phyloP scores from a whole-genome alignment of 1,140 invertebrate genomes.

The Lysiphlebus fabarum region DNA sequence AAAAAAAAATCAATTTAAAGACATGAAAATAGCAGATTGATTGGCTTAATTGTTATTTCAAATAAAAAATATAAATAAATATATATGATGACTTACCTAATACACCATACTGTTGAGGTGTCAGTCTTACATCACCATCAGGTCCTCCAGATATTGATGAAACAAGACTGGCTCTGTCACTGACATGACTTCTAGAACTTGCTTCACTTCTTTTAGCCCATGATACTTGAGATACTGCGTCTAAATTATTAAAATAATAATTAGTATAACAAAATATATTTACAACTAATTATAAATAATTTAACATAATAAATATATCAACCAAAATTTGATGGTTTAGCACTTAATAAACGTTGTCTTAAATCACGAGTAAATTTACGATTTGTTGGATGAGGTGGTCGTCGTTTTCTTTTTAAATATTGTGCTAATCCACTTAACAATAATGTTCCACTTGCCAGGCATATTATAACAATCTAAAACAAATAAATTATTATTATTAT shows the following conservation, averaged over 20 bases:
- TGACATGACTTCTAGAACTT: slow-evolving; percentile 50
- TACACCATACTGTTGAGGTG: slow-evolving; percentile 55
- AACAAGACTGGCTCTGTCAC: slow-evolving; percentile 48
- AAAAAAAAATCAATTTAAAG: no score
- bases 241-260: slow-evolving; percentile 31
- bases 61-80: no score
- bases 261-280: background rate
- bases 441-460: slow-evolving; percentile 47
- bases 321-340: slow-evolving; percentile 51
- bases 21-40: no score
- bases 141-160: slow-evolving; percentile 48
- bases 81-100: slow-evolving; percentile 42
- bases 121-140: slow-evolving; percentile 46
- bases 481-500: slow-evolving; percentile 29
- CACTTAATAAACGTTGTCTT: slow-evolving; percentile 44
- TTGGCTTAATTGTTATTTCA: no score
- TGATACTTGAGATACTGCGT: slow-evolving; percentile 49
- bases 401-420: slow-evolving; percentile 50
- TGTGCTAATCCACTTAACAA: slow-evolving; percentile 49
- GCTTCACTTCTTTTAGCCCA: slow-evolving; percentile 53
- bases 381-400: slow-evolving; percentile 41
- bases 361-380: slow-evolving; percentile 40
- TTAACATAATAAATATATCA: slow-evolving; percentile 23
- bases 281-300: background rate
- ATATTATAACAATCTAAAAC: slow-evolving; percentile 48